Evolutionary conservation across 2,888 invertebrate species (phyloP).

Genomic region (Ramazzottius varieornatus): DNA sequence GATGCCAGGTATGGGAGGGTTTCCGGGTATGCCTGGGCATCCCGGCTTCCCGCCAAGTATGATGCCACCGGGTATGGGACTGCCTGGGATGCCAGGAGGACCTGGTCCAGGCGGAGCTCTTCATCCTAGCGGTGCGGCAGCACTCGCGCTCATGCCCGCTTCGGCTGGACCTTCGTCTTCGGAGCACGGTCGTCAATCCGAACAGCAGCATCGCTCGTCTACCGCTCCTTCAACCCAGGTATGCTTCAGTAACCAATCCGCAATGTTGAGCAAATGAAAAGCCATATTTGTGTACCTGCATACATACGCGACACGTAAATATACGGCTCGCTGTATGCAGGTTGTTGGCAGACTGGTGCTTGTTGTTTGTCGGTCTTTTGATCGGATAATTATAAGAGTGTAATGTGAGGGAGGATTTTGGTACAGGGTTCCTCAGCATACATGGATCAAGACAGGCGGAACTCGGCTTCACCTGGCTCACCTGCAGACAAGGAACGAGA

Average conservation of each 20-base stretch:
- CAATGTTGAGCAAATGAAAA: too few relatives aligned
- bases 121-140: background rate
- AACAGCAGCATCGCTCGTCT: background rate
- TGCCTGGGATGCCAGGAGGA: background rate
- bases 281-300: too few relatives aligned
- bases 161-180: background rate
- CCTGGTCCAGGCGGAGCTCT: background rate
- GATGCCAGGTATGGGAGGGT: background rate
- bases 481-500: background rate
- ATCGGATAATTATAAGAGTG: too few relatives aligned
- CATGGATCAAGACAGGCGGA: background rate
- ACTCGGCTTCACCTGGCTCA: background rate
- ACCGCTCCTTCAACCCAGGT: background rate
- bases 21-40: background rate
- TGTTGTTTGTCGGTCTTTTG: too few relatives aligned
- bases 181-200: background rate
- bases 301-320: too few relatives aligned
- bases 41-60: background rate
- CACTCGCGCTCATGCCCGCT: background rate
- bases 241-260: background rate
- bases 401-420: too few relatives aligned
- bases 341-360: too few relatives aligned
- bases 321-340: too few relatives aligned
- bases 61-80: background rate
- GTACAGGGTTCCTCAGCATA: background rate